Evolutionary conservation across 2,888 invertebrate genomes (phyloP).

Genomic region (Sinopyrophorus schimmeli): DNA sequence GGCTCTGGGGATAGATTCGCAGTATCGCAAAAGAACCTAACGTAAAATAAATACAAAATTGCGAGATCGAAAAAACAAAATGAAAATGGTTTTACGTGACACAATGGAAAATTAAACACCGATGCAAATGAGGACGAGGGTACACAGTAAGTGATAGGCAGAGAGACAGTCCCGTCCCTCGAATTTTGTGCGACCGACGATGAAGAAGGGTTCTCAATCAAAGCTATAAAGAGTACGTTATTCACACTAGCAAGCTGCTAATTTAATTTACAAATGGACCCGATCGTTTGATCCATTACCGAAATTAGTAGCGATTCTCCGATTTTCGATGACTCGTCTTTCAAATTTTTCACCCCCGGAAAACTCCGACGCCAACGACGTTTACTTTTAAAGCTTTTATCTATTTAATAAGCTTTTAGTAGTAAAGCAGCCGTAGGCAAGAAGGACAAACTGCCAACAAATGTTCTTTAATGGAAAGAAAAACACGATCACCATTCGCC

Average conservation of each 20-base stretch:
- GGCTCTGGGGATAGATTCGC: constrained; percentile 3
- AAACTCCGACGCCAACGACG: constrained; percentile 11
- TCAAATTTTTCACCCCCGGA: constrained; percentile 3
- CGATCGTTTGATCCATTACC: constrained; percentile 19
- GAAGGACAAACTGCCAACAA: background rate
- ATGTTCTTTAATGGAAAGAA: background rate
- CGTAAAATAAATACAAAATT: constrained; percentile 10
- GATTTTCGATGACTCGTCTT: constrained; percentile 18
- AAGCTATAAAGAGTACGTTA: constrained; percentile 36
- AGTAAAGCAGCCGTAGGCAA: background rate
- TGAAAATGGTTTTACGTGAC: constrained; percentile 19
- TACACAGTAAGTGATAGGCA: constrained; percentile 16
- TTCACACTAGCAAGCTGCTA: constrained; percentile 34
- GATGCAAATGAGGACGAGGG: constrained; percentile 30
- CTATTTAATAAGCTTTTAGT: constrained; percentile 1
- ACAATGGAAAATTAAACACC: constrained; percentile 27
- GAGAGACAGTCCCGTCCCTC: constrained; percentile 13
- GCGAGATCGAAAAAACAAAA: constrained; percentile 4
- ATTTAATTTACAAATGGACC: constrained; percentile 23
- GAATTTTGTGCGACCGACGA: constrained; percentile 29
- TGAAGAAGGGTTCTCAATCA: constrained; percentile 38
- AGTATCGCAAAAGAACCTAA: constrained; percentile 8
- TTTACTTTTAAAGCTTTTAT: constrained; percentile 9
- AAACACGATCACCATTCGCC: background rate
- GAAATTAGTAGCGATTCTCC: constrained; percentile 19